Percentiles rank a stretch among this genome's conserved stretches.
phyloP scores from a whole-genome alignment of 1,140 invertebrate species.

The Forficula auricularia region DNA sequence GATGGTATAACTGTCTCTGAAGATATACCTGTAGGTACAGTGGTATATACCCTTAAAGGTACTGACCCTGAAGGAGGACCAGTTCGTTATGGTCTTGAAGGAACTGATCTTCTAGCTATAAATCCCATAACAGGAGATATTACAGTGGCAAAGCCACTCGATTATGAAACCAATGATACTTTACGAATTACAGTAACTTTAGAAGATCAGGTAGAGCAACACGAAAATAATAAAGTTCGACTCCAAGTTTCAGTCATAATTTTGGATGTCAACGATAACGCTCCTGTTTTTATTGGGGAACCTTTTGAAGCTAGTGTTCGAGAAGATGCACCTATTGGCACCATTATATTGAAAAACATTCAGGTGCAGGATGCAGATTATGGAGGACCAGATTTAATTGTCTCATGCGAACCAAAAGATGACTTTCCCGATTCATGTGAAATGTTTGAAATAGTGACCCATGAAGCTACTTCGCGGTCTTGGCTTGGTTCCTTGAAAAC shows the following conservation, averaged over 20 bases:
- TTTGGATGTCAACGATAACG: constrained; percentile 75
- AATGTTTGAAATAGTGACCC: constrained; percentile 45
- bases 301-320: constrained; percentile 61
- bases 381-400: constrained; percentile 58
- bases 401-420: constrained; percentile 19
- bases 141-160: constrained; percentile 53
- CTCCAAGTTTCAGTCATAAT: constrained; percentile 67
- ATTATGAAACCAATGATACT: constrained; percentile 47
- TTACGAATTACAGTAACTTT: constrained; percentile 56
- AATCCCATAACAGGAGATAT: constrained; percentile 59
- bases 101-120: constrained; percentile 30
- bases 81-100: constrained; percentile 53
- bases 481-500: constrained; percentile 47
- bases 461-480: constrained; percentile 40
- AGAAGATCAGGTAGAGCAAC: constrained; percentile 52
- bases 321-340: constrained; percentile 57
- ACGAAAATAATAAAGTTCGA: constrained; percentile 50
- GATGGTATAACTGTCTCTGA: constrained; percentile 56
- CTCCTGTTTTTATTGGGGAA: constrained; percentile 61
- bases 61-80: constrained; percentile 57
- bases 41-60: constrained; percentile 58
- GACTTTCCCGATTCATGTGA: constrained; percentile 50
- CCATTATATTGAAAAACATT: constrained; percentile 53
- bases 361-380: constrained; percentile 58
- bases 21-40: constrained; percentile 52